phyloP scores from a whole-genome alignment of 2,797 vertebrate species.

The Gobionotothen gibberifrons region DNA sequence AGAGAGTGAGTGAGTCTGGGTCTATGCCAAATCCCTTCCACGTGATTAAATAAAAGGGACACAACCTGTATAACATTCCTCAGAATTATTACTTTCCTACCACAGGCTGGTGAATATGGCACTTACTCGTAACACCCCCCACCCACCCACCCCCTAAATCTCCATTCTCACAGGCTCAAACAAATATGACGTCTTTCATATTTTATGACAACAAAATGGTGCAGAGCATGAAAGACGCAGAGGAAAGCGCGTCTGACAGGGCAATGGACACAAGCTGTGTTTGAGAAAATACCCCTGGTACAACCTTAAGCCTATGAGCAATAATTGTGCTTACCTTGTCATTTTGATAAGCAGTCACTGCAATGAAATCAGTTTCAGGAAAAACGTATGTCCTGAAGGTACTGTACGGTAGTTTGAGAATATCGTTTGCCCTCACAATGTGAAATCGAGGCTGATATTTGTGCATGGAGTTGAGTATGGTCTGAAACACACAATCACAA shows the following conservation, averaged over 20 bases:
- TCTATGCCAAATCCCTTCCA: constrained; percentile 77
- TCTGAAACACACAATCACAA: constrained; percentile 81
- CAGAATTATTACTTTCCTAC: constrained; percentile 64
- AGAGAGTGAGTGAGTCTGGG: constrained; percentile 30
- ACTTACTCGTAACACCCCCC: constrained; percentile 23
- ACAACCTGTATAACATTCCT: constrained; percentile 78
- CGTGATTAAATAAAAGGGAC: constrained; percentile 82
- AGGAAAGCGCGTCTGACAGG: constrained; percentile 25
- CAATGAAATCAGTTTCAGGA: constrained; percentile 98
- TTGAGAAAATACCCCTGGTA: not conserved
- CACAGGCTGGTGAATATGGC: constrained; percentile 51
- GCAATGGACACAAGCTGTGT: not conserved
- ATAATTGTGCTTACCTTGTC: constrained; percentile 90
- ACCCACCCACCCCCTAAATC: constrained; percentile 4
- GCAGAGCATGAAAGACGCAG: constrained; percentile 25
- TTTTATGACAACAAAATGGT: constrained; percentile 79
- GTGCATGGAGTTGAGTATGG: constrained; percentile 98
- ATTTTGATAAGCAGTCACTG: constrained; percentile 98
- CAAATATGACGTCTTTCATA: constrained; percentile 73
- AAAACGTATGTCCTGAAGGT: constrained; percentile 98
- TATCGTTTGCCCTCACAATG: constrained; percentile 97
- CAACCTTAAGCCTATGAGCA: not conserved
- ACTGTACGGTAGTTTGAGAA: constrained; percentile 96
- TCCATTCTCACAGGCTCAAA: constrained; percentile 33
- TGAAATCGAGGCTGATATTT: constrained; percentile 98